Evolutionary conservation across 2,797 vertebrate genomes (phyloP).

Genomic region (Monodelphis domestica): DNA sequence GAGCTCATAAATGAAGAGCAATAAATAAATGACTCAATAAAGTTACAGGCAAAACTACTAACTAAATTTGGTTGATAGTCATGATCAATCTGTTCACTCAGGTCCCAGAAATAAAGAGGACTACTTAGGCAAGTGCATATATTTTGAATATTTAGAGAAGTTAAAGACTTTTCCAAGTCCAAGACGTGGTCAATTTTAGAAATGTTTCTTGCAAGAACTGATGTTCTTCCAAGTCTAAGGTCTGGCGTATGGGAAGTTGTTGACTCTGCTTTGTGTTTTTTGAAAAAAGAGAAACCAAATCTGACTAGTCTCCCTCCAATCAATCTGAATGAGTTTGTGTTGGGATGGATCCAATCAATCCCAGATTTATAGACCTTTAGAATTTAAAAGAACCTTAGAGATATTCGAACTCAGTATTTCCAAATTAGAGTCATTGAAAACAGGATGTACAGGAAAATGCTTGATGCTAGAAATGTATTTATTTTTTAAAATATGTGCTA

Average conservation of each 20-base stretch:
- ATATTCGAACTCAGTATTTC: neutral
- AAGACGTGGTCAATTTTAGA: neutral
- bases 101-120: neutral
- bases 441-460: neutral
- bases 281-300: neutral
- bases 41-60: neutral
- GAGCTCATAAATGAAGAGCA: neutral
- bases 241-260: neutral
- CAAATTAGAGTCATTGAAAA: neutral
- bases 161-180: neutral
- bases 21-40: neutral
- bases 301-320: neutral
- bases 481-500: too few species aligned
- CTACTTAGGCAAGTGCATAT: neutral
- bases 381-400: neutral
- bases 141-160: neutral
- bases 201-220: neutral
- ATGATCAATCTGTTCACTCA: neutral
- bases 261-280: neutral
- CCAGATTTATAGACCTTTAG: neutral
- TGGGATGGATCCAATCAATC: neutral
- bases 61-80: neutral
- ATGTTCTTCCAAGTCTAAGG: neutral
- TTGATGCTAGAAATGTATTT: neutral
- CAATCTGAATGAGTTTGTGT: neutral